Base-by-base conservation (phyloP, 2,888 invertebrate species). In the Xestia rhomboidea region DNA sequence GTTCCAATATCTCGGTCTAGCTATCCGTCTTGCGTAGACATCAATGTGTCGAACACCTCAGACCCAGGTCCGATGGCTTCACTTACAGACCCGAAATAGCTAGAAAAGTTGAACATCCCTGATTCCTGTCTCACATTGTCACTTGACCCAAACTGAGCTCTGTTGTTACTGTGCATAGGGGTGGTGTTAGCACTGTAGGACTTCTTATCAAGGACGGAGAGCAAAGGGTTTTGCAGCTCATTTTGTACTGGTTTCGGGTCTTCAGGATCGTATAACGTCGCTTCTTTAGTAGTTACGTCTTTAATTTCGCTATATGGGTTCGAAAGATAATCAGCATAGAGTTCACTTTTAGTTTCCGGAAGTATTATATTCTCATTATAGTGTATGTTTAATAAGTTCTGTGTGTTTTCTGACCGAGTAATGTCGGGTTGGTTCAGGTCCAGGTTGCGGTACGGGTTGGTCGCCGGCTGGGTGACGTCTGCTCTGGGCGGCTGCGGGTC, bases 51-150 rank as follows among this genome's bases (percentile, higher is more conserved):
- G 84, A 97, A 98, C 8, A 97, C 97, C 88, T 98, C 98, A 0
- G 98, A 97, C 0, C 97, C 97, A 10, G 97, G 97, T 81, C 96
- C 96, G 63, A 88, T 69, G 0, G 49, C 63, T 41, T 96, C 96
- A 64, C 97, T 96, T 0, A 77, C 85, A 6, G 95, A 95, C 1
- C 97, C 96, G 89, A 98, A 98, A 91, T 98, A 98, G 90, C 97
- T 98, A 0, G 97, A 96, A 86, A 98, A 97, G 85, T 97, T 97
- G 88, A 97, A 97, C 79, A 97, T 95, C 87, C 95, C 93, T 4
- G 95, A 95, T 41, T 95, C 95, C 51, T 93, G 92, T 54, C 94
- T 90, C 1, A 96, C 90, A 77, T 97, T 96, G 76, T 97, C 97
- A 21, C 93, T 95, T 15, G 97, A 97, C 3, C 95, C 94, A 76